Percentiles rank a stretch among this genome's conserved stretches.
These are phyloP conservation scores for Phaonia tiefii DNA, from an alignment of 2,888 invertebrate species.

Conservation along the genomic window DNA sequence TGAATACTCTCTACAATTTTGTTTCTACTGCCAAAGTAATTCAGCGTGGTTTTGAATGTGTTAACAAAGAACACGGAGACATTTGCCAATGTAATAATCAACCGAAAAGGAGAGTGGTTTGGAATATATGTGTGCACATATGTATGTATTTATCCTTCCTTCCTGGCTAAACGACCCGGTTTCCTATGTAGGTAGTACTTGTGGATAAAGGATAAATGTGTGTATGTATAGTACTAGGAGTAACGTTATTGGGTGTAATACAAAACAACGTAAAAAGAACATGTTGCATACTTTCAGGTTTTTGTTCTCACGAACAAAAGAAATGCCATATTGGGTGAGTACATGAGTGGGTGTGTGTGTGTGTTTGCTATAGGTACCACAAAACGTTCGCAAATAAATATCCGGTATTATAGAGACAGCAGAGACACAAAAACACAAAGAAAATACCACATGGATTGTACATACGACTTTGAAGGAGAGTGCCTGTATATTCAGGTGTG, in stretches of 20 bases:
- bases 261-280: slow-evolving; percentile 33
- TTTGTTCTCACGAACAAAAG: slow-evolving; percentile 19
- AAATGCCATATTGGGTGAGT: slow-evolving; percentile 6
- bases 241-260: slow-evolving; percentile 31
- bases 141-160: neutral
- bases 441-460: too few species aligned
- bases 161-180: too few species aligned
- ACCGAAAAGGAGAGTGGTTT: slow-evolving; percentile 10
- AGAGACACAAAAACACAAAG: too few species aligned
- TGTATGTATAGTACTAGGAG: slow-evolving; percentile 9
- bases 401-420: slow-evolving; percentile 37
- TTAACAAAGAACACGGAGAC: slow-evolving; percentile 30
- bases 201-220: neutral
- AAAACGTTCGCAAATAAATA: slow-evolving; percentile 51
- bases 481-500: too few species aligned
- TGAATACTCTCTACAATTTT: too few species aligned
- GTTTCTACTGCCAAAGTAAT: too few species aligned
- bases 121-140: too few species aligned
- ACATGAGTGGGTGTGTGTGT: slow-evolving; percentile 2
- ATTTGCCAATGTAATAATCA: slow-evolving; percentile 34
- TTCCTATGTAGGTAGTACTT: too few species aligned
- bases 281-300: slow-evolving; percentile 46
- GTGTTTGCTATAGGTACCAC: too few species aligned
- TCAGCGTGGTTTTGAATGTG: slow-evolving; percentile 28
- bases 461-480: too few species aligned